phyloP scores from a whole-genome alignment of 2,113 vertebrate species.

The Cavia aperea region DNA sequence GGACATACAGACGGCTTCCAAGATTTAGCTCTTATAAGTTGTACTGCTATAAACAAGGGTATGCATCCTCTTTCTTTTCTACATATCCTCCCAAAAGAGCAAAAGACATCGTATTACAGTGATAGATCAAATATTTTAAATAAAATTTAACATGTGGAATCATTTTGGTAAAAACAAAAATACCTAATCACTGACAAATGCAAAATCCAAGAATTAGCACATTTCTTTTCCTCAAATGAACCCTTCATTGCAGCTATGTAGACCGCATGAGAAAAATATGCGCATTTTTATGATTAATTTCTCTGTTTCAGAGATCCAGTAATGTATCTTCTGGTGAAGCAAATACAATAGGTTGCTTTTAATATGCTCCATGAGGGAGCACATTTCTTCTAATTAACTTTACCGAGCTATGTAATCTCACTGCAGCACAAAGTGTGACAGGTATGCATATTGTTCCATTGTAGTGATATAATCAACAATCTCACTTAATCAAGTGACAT shows the following conservation, averaged over 20 bases:
- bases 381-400: conserved; percentile 46
- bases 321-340: conserved; percentile 18
- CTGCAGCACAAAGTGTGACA: neutral
- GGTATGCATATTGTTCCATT: neutral
- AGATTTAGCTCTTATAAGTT: neutral
- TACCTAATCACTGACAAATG: neutral
- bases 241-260: neutral
- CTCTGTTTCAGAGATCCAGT: neutral
- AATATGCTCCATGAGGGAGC: conserved; percentile 9
- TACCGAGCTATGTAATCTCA: conserved; percentile 11
- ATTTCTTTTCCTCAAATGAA: neutral
- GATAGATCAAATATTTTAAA: neutral
- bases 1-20: neutral
- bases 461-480: neutral
- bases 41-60: neutral
- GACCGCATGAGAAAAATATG: neutral
- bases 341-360: conserved; percentile 52
- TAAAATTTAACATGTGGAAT: neutral
- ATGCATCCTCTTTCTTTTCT: neutral
- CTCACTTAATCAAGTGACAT: conserved; percentile 42
- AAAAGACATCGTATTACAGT: neutral
- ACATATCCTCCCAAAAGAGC: neutral
- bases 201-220: neutral
- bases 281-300: conserved; percentile 30
- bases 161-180: neutral